Base-by-base conservation (phyloP, 2,797 vertebrate genomes). In the Erpetoichthys calabaricus region DNA sequence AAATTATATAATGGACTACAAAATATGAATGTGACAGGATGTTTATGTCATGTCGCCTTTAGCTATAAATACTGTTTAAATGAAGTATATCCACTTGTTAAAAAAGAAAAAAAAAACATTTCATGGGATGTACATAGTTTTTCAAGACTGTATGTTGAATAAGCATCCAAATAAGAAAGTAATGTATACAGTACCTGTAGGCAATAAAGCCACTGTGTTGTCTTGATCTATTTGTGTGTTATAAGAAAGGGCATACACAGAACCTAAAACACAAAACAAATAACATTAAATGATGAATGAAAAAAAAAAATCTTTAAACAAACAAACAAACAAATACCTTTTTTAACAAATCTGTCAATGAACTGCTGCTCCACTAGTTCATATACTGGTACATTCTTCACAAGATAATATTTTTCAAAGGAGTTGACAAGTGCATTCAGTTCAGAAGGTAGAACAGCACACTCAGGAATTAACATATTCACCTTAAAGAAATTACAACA, bases 141-240 rank as follows among this genome's bases (percentile, higher is more conserved):
- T 25, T 25, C 25, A 25, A 25, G 25, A 25, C 25, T 25, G n/a
- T n/a, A 25, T 25, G 25, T 25, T 25, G 25, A 25, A 25, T 25
- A 25, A 25, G n/a, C 10, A 50, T 44, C 45, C 25, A 8, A 25
- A 44, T 45, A 9, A 5, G 42, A 47, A 41, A 25, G 25, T 25
- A 25, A 51, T 8, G 8, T 51, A 8, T 51, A 51, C 10, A 45
- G 80, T 84, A 98, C 94, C 92, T 5, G 80, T 81, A 53, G 91
- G 86, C 47, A 87, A 82, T 59, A 96, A 62, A 61, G 91, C 89
- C 3, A 82, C 75, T 50, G 83, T 68, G 65, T 89, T 91, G 55
- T 95, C 93, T 74, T 98, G 85, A 65, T 97, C 93, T 3, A 98
- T 83, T 64, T 67, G 81, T 63, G 87, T 91, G 62, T 84, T 79